A percentile compares a stretch with the other conserved stretches of the same genome.
Conservation (phyloP, 2,888 invertebrate species). For the Bombylius discolor region DNA sequence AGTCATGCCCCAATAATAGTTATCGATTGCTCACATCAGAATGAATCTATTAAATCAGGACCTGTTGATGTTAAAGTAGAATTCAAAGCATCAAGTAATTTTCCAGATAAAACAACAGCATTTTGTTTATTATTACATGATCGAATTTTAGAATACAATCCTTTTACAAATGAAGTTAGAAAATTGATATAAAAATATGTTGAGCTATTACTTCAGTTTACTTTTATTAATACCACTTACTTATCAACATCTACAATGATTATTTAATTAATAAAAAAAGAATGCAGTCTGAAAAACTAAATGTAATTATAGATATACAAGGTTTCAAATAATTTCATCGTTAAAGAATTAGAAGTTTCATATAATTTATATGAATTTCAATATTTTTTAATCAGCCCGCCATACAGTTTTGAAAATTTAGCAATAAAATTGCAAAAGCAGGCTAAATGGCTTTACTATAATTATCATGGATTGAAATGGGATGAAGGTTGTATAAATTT, state of each 20-base stretch:
- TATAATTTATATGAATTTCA: too few relatives aligned
- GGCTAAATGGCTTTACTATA: too few relatives aligned
- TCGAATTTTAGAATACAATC: conserved; percentile 3
- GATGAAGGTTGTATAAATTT: too few relatives aligned
- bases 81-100: conserved; percentile 17
- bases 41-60: conserved; percentile 18
- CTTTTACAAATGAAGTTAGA: conserved; percentile 1
- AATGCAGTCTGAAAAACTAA: background rate
- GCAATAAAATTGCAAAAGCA: too few relatives aligned
- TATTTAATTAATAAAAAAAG: too few relatives aligned
- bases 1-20: conserved; percentile 18
- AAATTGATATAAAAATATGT: background rate
- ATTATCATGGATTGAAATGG: too few relatives aligned
- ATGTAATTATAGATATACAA: background rate
- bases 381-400: too few relatives aligned
- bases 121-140: conserved; percentile 16
- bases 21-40: conserved; percentile 20
- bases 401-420: too few relatives aligned
- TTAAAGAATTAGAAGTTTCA: background rate
- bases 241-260: too few relatives aligned
- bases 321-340: background rate
- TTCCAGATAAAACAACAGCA: conserved; percentile 18
- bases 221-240: too few relatives aligned
- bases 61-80: conserved; percentile 20
- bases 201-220: too few relatives aligned